Base-by-base conservation (phyloP, 2,113 vertebrate species). In the Pteropus alecto region DNA sequence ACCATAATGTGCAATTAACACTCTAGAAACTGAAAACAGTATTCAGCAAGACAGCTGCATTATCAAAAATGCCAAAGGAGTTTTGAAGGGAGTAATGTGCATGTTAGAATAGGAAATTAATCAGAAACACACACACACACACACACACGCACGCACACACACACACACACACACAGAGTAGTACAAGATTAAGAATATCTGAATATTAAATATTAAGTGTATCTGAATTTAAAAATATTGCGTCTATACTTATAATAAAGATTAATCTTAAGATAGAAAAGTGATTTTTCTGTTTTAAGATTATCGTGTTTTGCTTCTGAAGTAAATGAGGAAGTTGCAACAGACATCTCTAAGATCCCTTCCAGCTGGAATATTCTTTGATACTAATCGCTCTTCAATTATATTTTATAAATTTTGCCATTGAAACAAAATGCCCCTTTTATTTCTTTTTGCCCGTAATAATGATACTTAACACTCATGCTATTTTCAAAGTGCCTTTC, bases 31-130 rank as follows among this genome's bases (percentile, higher is more conserved):
- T 97, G 95, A 93, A 98, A 98, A 97, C 71, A 71, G 97, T 98
- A 98, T 98, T 98, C 95, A 95, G 14, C 93, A 96, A 96, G 93
- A 97, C 96, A 94, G 94, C 95, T 98, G 56, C 63, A 87, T 87
- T 98, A 98, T 98, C 93, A 87, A 97, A 98, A 96, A 97, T 98
- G 93, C 93, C 95, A 95, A 89, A 60, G 93, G 85, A 95, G 83
- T 87, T 89, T 96, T 98, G 98, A 98, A 97, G 67, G 35, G 93
- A 98, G 95, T 94, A 74, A 83, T 98, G 88, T 94, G 87, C 92
- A 65, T 90, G 77, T 79, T 98, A 95, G 97, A 98, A 97, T 60
- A 95, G 95, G 97, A 98, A 95, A 98, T 97, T 96, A 98, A 94
- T 98, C n/a, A 19, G 93, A 97, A 65, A 58, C 46, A 11, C 76